Conservation (phyloP, 53 echinoderm and acorn worm species). For the Crossaster papposus region DNA sequence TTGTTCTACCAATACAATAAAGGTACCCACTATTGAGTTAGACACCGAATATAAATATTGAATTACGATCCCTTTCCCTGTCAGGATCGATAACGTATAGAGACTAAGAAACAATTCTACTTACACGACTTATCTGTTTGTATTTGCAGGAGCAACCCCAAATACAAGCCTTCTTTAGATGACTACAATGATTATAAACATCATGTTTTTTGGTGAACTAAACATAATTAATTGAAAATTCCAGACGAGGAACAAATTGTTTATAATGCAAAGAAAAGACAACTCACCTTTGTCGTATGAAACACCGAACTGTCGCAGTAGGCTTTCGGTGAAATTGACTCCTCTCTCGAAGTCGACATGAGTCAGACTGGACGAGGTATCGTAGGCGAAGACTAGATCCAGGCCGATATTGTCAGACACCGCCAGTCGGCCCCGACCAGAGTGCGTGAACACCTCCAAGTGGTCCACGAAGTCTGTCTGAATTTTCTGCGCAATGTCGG, state of each 20-base stretch:
- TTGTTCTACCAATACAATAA: no score
- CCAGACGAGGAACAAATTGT: not conserved
- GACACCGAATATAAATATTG: no score
- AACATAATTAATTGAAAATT: no score
- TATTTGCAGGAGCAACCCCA: no score
- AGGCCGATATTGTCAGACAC: conserved; percentile 65
- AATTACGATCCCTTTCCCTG: no score
- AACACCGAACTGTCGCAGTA: conserved; percentile 72
- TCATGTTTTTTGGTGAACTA: no score
- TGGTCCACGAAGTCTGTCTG: conserved; percentile 67
- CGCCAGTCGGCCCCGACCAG: conserved; percentile 58
- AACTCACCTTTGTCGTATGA: conserved; percentile 61
- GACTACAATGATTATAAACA: no score
- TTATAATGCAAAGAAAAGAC: not conserved
- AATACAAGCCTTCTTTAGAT: no score
- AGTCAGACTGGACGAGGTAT: conserved; percentile 69
- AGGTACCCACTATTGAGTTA: no score
- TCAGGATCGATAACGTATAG: no score
- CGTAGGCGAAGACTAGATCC: conserved; percentile 81
- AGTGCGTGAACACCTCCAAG: conserved; percentile 62
- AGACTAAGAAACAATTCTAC: no score
- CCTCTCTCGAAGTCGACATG: conserved; percentile 64
- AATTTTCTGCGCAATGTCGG: conserved; percentile 65
- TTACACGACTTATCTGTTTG: no score
- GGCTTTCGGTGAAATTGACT: conserved; percentile 69